These are phyloP conservation scores for Ctenicera cuprea DNA, from an alignment of 2,888 invertebrate genomes.

Conservation along the genomic window DNA sequence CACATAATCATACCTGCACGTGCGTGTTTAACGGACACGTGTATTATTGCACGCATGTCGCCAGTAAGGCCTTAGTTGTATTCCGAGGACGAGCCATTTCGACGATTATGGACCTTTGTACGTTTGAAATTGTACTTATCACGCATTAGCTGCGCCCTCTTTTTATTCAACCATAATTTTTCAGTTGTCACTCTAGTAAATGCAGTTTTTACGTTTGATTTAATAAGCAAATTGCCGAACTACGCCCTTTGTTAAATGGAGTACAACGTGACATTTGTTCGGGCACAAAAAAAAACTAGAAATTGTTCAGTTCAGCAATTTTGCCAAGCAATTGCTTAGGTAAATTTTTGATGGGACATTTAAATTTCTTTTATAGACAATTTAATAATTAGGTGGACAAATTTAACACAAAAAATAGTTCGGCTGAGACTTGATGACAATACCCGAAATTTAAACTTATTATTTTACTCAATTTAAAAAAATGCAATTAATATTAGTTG, in stretches of 20 bases:
- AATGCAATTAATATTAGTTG: background rate
- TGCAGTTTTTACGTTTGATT: constrained; percentile 53
- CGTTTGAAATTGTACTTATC: constrained; percentile 50
- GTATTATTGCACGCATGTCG: constrained; percentile 50
- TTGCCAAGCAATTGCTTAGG: no score
- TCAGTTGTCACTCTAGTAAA: constrained; percentile 47
- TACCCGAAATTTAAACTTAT: no score
- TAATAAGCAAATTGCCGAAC: constrained; percentile 54
- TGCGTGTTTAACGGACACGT: constrained; percentile 58
- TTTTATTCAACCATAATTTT: constrained; percentile 42
- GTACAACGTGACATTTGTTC: background rate
- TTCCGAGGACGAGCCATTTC: constrained; percentile 46
- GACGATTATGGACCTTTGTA: constrained; percentile 51
- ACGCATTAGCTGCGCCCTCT: constrained; percentile 48
- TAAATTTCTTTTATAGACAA: no score
- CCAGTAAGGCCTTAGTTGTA: constrained; percentile 45
- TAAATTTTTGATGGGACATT: no score
- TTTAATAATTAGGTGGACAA: no score
- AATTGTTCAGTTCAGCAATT: no score
- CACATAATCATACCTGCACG: constrained; percentile 55
- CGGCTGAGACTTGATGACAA: no score
- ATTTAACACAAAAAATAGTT: no score
- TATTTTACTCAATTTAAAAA: no score
- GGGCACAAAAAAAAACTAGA: background rate
- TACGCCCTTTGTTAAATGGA: constrained; percentile 50